Evolutionary conservation across 1,140 invertebrate species (phyloP), one percentile per base, ranked within the genome.

Genomic region (Pseudomyrmex sp.): DNA sequence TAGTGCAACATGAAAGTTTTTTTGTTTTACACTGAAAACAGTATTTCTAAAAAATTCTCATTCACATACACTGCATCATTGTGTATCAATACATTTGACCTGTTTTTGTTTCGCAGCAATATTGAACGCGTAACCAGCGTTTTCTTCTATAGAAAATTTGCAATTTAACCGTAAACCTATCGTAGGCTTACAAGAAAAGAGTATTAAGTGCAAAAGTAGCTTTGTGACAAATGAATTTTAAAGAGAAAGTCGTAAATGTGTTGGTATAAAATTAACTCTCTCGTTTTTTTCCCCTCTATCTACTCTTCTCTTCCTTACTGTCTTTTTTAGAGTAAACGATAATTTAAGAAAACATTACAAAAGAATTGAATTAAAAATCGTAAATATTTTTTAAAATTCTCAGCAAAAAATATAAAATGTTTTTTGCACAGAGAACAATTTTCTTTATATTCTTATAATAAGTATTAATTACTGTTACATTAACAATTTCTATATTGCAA

Each of bases 21-120:
- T 35, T 48, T 7, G 20, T 79, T 68, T 68, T 3, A 35, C 5
- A 35, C 18, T 5, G n/a, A 69, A 77, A 66, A 48, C n/a, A 9
- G 10, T 66, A 66, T 66, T 5, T 70, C 50, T 23, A 5, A 56
- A 56, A 70, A 79, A 70, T 50, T 80, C 20, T 70, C 76, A 59
- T 80, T 10, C 8, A 46, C 50, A 3, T 2, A 15, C 59, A 58
- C 15, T 65, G 5, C 48, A 52, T 15, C 50, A 61, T 59, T 50
- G 12, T 59, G 44, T 46, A 61, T 50, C 56, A n/a, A 69, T 52
- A 48, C 20, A 52, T 54, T 15, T 65, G 12, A 44, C 48, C 23
- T 18, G 58, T 59, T 70, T 76, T 26, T 54, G 23, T 44, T 80
- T 50, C 12, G 50, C 5, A n/a, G 3, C 12, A 15, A 69, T 72